Conservation (phyloP, 2,888 invertebrate genomes). For the Meganola albula region DNA sequence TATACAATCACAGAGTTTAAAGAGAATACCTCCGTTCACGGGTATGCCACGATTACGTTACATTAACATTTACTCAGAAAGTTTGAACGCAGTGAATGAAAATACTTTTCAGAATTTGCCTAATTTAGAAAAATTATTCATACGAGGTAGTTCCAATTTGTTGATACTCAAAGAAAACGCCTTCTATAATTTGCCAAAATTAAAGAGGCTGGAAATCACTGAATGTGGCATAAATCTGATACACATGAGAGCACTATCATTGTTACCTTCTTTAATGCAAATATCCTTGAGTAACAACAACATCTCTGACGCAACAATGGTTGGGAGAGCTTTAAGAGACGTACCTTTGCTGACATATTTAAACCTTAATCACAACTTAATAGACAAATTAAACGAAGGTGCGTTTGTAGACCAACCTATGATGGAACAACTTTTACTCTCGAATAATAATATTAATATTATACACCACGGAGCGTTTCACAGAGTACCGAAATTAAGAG, state of each 20-base stretch:
- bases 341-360: slow-evolving; percentile 83
- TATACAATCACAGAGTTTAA: slow-evolving; percentile 85
- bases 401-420: slow-evolving; percentile 87
- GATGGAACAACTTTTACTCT: slow-evolving; percentile 81
- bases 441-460: slow-evolving; percentile 85
- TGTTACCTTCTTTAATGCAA: slow-evolving; percentile 83
- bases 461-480: slow-evolving; percentile 89
- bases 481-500: slow-evolving; percentile 83
- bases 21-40: slow-evolving; percentile 84
- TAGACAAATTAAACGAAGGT: slow-evolving; percentile 84
- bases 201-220: slow-evolving; percentile 85
- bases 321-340: slow-evolving; percentile 87
- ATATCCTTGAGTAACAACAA: slow-evolving; percentile 84
- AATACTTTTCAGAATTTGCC: slow-evolving; percentile 84
- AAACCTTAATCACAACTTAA: slow-evolving; percentile 83
- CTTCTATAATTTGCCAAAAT: slow-evolving; percentile 82
- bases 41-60: slow-evolving; percentile 85
- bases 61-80: slow-evolving; percentile 83
- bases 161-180: slow-evolving; percentile 84
- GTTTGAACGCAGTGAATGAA: slow-evolving; percentile 81
- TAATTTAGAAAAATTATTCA: slow-evolving; percentile 84
- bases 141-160: slow-evolving; percentile 83
- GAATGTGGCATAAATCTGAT: slow-evolving; percentile 86
- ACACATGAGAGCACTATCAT: slow-evolving; percentile 85
- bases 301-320: slow-evolving; percentile 87